phyloP scores from a whole-genome alignment of 2,888 invertebrate species.

The Calameuta idolon region DNA sequence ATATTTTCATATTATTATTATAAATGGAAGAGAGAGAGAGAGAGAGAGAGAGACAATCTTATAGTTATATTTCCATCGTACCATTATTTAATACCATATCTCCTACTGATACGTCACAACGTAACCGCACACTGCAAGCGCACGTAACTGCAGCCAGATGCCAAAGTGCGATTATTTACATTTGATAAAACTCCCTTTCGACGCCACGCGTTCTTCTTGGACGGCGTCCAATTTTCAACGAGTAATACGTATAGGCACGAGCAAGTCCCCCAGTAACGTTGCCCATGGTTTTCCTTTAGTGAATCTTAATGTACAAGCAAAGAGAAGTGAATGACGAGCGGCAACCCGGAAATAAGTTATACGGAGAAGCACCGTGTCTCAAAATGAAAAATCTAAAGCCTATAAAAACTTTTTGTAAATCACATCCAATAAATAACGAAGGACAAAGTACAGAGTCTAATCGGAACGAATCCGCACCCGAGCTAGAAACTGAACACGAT shows the following conservation, averaged over 20 bases:
- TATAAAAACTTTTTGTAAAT: background rate
- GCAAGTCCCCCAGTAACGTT: background rate
- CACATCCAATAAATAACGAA: background rate
- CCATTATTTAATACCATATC: background rate
- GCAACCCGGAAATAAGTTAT: background rate
- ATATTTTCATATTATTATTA: no score
- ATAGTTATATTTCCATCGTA: background rate
- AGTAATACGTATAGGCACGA: background rate
- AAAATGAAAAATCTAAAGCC: background rate
- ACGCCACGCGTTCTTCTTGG: background rate
- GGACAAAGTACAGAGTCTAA: background rate
- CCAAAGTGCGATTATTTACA: background rate
- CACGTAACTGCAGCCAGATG: background rate
- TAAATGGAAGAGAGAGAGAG: background rate
- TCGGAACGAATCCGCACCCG: background rate
- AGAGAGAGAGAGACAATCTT: background rate
- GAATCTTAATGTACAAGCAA: background rate
- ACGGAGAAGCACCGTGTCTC: background rate
- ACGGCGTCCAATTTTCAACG: background rate
- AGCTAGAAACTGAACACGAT: background rate
- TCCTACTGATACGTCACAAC: background rate
- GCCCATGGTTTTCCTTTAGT: background rate
- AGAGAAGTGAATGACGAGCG: background rate
- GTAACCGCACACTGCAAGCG: background rate
- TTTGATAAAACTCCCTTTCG: background rate